Conservation (phyloP, 2,797 vertebrate genomes). For the Pteronotus mesoamericanus region DNA sequence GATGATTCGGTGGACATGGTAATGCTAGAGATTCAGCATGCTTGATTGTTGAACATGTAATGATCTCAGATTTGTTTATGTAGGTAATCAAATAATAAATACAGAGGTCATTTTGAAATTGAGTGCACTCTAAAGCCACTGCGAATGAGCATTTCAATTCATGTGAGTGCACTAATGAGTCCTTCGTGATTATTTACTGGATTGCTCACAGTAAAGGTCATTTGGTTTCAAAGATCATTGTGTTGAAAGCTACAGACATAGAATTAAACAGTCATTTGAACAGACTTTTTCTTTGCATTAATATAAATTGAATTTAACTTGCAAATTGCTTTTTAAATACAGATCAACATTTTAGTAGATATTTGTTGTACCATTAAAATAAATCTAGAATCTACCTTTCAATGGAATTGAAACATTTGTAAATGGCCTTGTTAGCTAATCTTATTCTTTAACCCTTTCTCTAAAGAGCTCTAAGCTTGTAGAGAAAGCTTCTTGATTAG, state of each 20-base stretch:
- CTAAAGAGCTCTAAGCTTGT: background rate
- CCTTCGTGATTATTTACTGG: background rate
- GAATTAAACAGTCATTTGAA: constrained; percentile 11
- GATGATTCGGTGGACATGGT: background rate
- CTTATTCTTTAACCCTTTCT: background rate
- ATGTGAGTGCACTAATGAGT: background rate
- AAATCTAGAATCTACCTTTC: background rate
- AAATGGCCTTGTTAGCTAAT: background rate
- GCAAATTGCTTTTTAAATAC: constrained; percentile 23
- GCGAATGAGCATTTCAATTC: background rate
- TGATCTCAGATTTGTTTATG: background rate
- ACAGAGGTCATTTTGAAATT: constrained; percentile 20
- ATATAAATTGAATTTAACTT: constrained; percentile 7
- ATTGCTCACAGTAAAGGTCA: background rate
- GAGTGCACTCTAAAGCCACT: background rate
- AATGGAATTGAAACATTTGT: background rate
- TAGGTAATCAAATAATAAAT: background rate
- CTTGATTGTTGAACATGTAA: background rate
- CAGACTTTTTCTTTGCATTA: background rate
- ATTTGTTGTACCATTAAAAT: background rate
- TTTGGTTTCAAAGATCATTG: background rate
- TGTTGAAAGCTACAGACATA: background rate
- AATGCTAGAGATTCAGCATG: background rate
- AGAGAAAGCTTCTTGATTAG: background rate
- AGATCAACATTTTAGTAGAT: background rate